A percentile compares a stretch with the other conserved stretches of the same genome.
phyloP scores from a whole-genome alignment of 2,888 invertebrate species.

The Oxyteleia sp. region DNA sequence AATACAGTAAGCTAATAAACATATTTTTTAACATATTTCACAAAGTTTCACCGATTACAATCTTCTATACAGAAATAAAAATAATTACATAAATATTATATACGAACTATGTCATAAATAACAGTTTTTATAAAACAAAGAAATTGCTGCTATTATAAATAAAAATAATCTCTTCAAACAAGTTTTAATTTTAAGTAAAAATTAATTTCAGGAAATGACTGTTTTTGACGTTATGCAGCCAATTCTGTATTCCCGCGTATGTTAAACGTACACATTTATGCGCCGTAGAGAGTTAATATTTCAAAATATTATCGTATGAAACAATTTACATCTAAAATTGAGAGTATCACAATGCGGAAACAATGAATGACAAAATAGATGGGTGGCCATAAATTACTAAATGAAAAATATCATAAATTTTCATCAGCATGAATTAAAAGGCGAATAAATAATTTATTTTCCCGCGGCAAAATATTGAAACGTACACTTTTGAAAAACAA shows the following conservation, averaged over 20 bases:
- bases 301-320: conserved; percentile 48
- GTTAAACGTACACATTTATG: not conserved
- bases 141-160: too few relatives aligned
- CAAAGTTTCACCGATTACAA: too few relatives aligned
- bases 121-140: too few relatives aligned
- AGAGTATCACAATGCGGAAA: conserved; percentile 27
- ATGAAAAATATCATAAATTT: conserved; percentile 37
- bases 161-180: too few relatives aligned
- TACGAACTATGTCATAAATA: too few relatives aligned
- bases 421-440: conserved; percentile 21
- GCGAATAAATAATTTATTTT: conserved; percentile 28
- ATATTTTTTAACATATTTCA: too few relatives aligned
- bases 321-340: conserved; percentile 56
- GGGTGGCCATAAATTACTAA: conserved; percentile 36
- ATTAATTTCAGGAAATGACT: not conserved
- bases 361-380: conserved; percentile 47
- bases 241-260: conserved; percentile 11
- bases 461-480: not conserved
- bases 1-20: too few relatives aligned
- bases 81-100: too few relatives aligned
- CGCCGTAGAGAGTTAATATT: conserved; percentile 31
- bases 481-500: too few relatives aligned
- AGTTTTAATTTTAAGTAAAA: not conserved
- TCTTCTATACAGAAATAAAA: too few relatives aligned
- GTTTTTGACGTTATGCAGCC: conserved; percentile 6